These are phyloP conservation scores for Regulus satrapa DNA, from an alignment of 2,113 vertebrate genomes.

Conservation along the genomic window DNA sequence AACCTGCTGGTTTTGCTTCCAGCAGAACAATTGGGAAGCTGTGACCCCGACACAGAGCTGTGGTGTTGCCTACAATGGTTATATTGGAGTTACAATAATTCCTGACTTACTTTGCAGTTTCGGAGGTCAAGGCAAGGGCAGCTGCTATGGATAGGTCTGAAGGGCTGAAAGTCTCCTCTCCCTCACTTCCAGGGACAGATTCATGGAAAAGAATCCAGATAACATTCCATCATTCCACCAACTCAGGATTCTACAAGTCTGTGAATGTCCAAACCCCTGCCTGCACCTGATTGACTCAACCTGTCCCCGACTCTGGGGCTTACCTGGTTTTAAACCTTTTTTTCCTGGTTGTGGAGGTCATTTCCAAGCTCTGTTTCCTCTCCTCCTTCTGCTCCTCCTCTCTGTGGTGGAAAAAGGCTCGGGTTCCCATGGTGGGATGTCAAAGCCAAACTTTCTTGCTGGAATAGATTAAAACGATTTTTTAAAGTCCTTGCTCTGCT, in stretches of 20 bases:
- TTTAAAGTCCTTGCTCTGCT: neutral
- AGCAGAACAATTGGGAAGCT: neutral
- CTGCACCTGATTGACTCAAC: neutral
- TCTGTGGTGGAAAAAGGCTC: conserved; percentile 48
- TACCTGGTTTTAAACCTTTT: conserved; percentile 75
- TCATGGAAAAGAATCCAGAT: conserved; percentile 4
- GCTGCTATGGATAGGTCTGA: conserved; percentile 72
- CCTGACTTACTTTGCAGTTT: conserved; percentile 58
- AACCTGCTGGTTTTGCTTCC: neutral
- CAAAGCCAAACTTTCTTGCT: neutral
- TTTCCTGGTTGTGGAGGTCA: conserved; percentile 64
- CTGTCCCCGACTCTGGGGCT: neutral
- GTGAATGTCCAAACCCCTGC: neutral
- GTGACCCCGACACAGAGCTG: neutral
- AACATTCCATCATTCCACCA: neutral
- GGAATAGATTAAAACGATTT: neutral
- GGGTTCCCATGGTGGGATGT: conserved; percentile 50
- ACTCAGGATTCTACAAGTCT: neutral
- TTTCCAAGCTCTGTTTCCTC: conserved; percentile 63
- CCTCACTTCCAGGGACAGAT: conserved; percentile 60
- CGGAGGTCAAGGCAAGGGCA: conserved; percentile 67
- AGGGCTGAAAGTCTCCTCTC: conserved; percentile 68
- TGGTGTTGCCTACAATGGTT: accelerated
- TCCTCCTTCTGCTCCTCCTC: conserved; percentile 72
- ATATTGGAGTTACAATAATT: accelerated